Evolutionary conservation across 1,140 invertebrate genomes (phyloP).

Genomic region (Geopemphigus sp.): DNA sequence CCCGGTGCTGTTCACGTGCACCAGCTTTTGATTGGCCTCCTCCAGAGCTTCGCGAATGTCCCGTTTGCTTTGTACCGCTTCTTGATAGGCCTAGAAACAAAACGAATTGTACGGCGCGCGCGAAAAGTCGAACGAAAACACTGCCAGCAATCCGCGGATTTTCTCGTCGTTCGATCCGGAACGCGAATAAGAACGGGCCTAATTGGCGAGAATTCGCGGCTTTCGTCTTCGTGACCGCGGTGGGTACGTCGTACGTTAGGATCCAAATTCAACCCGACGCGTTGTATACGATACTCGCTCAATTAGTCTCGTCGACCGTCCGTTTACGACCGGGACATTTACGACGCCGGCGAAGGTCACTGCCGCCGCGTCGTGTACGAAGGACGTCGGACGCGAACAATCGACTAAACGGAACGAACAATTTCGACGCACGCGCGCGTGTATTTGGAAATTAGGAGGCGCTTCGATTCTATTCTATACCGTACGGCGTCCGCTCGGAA

Average conservation of each 20-base stretch:
- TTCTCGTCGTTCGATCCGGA: too few species aligned
- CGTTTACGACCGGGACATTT: slow-evolving; percentile 24
- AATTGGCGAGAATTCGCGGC: too few species aligned
- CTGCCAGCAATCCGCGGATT: too few species aligned
- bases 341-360: slow-evolving; percentile 35
- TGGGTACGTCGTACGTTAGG: too few species aligned
- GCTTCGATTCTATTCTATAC: neutral
- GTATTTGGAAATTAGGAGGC: neutral
- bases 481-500: too few species aligned
- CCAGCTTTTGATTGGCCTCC: slow-evolving; percentile 53
- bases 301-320: slow-evolving; percentile 8
- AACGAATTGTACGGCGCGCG: too few species aligned
- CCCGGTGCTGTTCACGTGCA: slow-evolving; percentile 58
- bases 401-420: neutral
- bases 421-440: too few species aligned
- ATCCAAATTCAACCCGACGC: too few species aligned
- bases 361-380: slow-evolving; percentile 5
- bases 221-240: too few species aligned
- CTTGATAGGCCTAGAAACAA: slow-evolving; percentile 69
- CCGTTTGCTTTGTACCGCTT: slow-evolving; percentile 66
- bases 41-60: slow-evolving; percentile 67
- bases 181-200: too few species aligned
- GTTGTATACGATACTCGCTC: too few species aligned
- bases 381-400: slow-evolving; percentile 12
- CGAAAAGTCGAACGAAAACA: too few species aligned